phyloP scores from a whole-genome alignment of 1,140 invertebrate species.

The Penaeus vannamei region DNA sequence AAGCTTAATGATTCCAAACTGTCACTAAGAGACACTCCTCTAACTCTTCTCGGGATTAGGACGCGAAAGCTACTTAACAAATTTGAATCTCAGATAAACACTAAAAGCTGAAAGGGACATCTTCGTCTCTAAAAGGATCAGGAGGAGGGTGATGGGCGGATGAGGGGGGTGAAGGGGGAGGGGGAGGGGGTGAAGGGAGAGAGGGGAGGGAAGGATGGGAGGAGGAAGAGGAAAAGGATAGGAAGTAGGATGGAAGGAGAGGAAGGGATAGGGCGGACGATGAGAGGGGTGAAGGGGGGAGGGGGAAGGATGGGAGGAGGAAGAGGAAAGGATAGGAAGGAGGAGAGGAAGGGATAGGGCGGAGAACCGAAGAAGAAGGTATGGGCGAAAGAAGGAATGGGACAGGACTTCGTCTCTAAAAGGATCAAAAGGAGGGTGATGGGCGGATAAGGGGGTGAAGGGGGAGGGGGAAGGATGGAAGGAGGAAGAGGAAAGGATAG shows the following conservation, averaged over 20 bases:
- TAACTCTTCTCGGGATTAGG: slow-evolving; percentile 55
- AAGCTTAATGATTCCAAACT: slow-evolving; percentile 41
- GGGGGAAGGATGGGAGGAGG: not conserved
- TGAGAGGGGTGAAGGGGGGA: too few relatives aligned
- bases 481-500: not conserved
- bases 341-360: too few relatives aligned
- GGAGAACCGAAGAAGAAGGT: not conserved
- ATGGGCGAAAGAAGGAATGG: not conserved
- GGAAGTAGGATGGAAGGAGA: not conserved
- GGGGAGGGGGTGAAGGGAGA: not conserved
- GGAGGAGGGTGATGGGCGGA: not conserved
- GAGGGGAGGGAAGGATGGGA: not conserved
- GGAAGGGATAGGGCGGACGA: not conserved
- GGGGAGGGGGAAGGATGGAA: not conserved
- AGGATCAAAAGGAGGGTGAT: not conserved
- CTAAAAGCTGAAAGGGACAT: slow-evolving; percentile 62
- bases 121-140: slow-evolving; percentile 61
- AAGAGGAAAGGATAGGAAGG: not conserved
- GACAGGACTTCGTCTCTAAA: too few relatives aligned
- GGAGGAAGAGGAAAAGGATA: not conserved
- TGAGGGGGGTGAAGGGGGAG: not conserved
- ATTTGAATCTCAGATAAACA: slow-evolving; percentile 64
- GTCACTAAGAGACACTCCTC: slow-evolving; percentile 41
- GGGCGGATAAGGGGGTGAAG: not conserved
- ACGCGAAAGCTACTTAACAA: slow-evolving; percentile 61